Percentiles rank a stretch among this genome's conserved stretches.
These are phyloP conservation scores for Agriopis marginaria DNA, from an alignment of 2,888 invertebrate genomes.

Conservation along the genomic window DNA sequence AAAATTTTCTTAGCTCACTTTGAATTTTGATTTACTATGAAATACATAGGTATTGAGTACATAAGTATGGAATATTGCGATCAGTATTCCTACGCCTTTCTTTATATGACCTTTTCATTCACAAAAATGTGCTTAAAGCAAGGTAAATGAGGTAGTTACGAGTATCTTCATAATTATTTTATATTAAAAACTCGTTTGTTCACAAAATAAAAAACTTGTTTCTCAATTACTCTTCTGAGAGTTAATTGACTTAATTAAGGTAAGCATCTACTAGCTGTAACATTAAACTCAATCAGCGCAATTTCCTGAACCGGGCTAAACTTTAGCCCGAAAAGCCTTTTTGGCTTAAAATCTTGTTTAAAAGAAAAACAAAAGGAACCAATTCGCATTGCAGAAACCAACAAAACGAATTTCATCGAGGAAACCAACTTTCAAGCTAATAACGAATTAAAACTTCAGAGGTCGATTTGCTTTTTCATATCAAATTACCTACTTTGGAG, in stretches of 20 bases:
- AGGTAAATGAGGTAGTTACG: not conserved
- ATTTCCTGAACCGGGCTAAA: constrained; percentile 4
- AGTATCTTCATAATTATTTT: not conserved
- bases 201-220: not conserved
- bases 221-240: not conserved
- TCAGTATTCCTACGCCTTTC: too few relatives aligned
- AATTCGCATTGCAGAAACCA: constrained; percentile 20
- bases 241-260: constrained; percentile 5
- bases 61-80: too few relatives aligned
- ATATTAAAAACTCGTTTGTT: not conserved
- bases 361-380: constrained; percentile 27
- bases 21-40: too few relatives aligned
- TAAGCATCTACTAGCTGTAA: constrained; percentile 1
- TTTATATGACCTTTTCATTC: too few relatives aligned
- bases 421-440: constrained; percentile 15
- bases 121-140: too few relatives aligned
- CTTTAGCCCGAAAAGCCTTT: constrained; percentile 1
- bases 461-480: constrained; percentile 27
- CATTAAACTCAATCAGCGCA: constrained; percentile 12
- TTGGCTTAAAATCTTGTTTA: constrained; percentile 11
- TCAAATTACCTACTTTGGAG: constrained; percentile 5
- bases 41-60: too few relatives aligned
- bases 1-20: too few relatives aligned
- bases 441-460: constrained; percentile 22
- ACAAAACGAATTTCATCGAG: constrained; percentile 18